Percentiles rank a stretch among this genome's conserved stretches.
Evolutionary conservation across 2,888 invertebrate genomes (phyloP).

Genomic region (Pemphredon lugubris): DNA sequence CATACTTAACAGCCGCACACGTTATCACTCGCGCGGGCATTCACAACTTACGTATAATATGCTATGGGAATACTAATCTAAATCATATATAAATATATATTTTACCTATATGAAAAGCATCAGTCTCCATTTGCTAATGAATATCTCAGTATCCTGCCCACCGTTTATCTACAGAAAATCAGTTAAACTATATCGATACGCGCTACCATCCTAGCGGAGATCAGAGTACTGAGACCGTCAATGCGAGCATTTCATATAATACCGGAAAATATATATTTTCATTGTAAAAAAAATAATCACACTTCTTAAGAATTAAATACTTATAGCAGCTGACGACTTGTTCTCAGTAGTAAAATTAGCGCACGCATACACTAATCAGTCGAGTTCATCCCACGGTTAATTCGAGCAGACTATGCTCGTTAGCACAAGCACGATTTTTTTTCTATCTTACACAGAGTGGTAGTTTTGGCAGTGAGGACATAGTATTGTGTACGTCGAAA

Average conservation of each 20-base stretch:
- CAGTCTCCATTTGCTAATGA: conserved; percentile 78
- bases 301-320: conserved; percentile 80
- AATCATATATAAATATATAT: conserved; percentile 80
- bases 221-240: conserved; percentile 68
- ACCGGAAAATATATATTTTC: conserved; percentile 80
- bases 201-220: conserved; percentile 22
- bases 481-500: conserved; percentile 70
- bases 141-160: conserved; percentile 60
- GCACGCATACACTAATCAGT: conserved; percentile 77
- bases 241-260: conserved; percentile 80
- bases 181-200: conserved; percentile 6
- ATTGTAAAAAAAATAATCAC: conserved; percentile 80
- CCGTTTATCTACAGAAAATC: conserved; percentile 46
- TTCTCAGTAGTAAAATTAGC: conserved; percentile 75
- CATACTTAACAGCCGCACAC: no score
- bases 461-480: conserved; percentile 80
- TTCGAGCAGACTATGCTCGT: conserved; percentile 58
- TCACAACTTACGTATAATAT: conserved; percentile 73
- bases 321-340: conserved; percentile 77
- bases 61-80: conserved; percentile 75
- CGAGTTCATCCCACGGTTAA: conserved; percentile 69
- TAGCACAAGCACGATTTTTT: conserved; percentile 67
- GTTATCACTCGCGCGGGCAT: conserved; percentile 31
- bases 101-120: conserved; percentile 81
- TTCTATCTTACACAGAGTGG: conserved; percentile 68